phyloP scores from a whole-genome alignment of 92 coral and sea anemone species.

The Micromussa lordhowensis region DNA sequence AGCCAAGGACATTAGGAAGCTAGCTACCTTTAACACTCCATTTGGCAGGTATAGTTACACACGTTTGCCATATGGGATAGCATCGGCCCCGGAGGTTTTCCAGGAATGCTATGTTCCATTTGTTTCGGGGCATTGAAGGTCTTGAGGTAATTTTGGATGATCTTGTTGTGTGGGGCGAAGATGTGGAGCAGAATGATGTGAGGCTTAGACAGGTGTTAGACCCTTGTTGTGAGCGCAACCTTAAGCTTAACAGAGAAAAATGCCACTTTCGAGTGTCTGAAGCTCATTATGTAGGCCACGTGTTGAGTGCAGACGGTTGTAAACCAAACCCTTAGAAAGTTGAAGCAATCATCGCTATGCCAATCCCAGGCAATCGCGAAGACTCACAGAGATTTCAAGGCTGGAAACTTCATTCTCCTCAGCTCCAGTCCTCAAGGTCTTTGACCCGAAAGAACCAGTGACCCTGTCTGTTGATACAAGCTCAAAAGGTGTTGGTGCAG shows the following conservation, averaged over 20 bases:
- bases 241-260: neutral
- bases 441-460: too few relatives aligned
- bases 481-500: neutral
- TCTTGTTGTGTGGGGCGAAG: constrained; percentile 45
- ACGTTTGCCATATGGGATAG: too few relatives aligned
- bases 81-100: constrained; percentile 42
- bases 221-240: constrained; percentile 41
- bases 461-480: neutral
- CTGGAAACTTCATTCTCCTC: neutral
- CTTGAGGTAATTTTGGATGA: constrained; percentile 49
- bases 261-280: neutral
- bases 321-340: constrained; percentile 46
- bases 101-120: constrained; percentile 36
- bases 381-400: too few relatives aligned
- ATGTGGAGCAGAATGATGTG: too few relatives aligned
- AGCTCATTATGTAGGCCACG: too few relatives aligned
- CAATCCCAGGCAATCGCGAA: neutral
- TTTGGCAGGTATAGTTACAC: constrained; percentile 47
- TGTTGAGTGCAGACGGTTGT: too few relatives aligned
- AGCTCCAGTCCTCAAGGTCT: too few relatives aligned
- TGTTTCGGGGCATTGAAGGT: constrained; percentile 34
- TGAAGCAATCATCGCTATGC: constrained; percentile 42
- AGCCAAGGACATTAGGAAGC: constrained; percentile 50
- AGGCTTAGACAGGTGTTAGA: constrained; percentile 56
- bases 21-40: constrained; percentile 52